Evolutionary conservation across 2,797 vertebrate species (phyloP).

Genomic region (Leptatherina wallacei): DNA sequence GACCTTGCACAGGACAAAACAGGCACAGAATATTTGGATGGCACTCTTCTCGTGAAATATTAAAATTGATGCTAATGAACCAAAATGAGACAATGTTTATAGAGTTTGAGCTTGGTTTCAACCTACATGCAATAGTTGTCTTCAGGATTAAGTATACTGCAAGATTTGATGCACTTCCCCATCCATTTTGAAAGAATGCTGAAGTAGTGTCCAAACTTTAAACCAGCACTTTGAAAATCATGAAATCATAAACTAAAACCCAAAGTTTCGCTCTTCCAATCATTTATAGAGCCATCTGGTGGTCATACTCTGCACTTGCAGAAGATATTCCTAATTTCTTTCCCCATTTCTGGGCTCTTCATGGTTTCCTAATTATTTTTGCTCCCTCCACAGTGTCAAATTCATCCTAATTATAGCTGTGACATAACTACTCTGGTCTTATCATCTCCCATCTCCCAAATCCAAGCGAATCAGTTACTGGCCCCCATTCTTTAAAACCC

Average conservation of each 20-base stretch:
- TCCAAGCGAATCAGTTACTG: neutral
- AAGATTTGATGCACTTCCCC: neutral
- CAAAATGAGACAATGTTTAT: neutral
- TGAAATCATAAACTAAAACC: no score
- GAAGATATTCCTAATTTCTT: neutral
- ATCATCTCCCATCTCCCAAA: neutral
- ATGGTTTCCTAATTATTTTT: neutral
- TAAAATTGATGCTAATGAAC: neutral
- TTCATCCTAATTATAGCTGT: neutral
- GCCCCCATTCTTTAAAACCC: neutral
- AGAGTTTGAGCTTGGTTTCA: neutral
- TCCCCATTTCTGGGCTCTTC: no score
- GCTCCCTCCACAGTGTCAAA: no score
- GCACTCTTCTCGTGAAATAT: neutral
- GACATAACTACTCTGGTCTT: neutral
- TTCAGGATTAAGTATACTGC: neutral
- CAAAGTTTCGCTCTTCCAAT: neutral
- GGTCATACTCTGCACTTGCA: neutral
- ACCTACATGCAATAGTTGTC: neutral
- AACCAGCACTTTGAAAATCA: no score
- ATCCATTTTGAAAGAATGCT: neutral
- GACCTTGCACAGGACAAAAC: neutral
- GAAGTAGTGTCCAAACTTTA: neutral
- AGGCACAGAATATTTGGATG: neutral
- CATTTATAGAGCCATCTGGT: neutral